Base-by-base conservation (phyloP, 2,888 invertebrate genomes). In the Rotaria macrura region DNA sequence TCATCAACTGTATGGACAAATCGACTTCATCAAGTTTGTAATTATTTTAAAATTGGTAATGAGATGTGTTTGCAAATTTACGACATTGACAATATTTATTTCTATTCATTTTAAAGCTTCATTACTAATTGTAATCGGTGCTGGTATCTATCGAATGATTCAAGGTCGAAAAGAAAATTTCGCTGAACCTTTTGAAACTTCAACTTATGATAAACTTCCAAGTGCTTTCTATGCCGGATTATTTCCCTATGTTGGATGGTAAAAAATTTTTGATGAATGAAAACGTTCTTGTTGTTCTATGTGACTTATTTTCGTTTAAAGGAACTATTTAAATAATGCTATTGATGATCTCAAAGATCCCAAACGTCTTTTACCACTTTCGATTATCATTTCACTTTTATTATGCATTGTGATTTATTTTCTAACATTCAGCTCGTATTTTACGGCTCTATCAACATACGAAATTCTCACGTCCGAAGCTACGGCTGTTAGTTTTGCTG, bases 251-350 rank as follows among this genome's bases (percentile, higher is more conserved):
- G 90, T 90, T 85, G 91, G 91, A 86, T 91, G 91, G 91, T 94
- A 91, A 91, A 92, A 90, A 85, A 20, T 52, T 54, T 85, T n/a
- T 49, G 9, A 34, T 47, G 34, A 52, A 25, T 43, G 14, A n/a
- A 49, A 9, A 49, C 83, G 87, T 29, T 29, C 29, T n/a, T n/a
- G 2, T 38, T 49, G 14, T 49, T 49, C 14, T 29, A 65, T 34
- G 5, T 65, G 9, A 12, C 20, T 54, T 54, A 7, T 86, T 87
- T 87, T 87, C 87, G 87, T 88, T 91, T 91, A 87, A 89, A 94
- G 94, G 96, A 96, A 96, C 91, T 96, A 95, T 90, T 93, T 97
- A 85, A 96, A 97, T 91, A 96, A 96, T 91, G 96, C 96, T 34
- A 96, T 96, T 5, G 96, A 96, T 91, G 96, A 97, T 91, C 92